Evolutionary conservation across 2,888 invertebrate genomes (phyloP), one percentile per base, ranked within the genome.

Genomic region (Panzeria rudis): DNA sequence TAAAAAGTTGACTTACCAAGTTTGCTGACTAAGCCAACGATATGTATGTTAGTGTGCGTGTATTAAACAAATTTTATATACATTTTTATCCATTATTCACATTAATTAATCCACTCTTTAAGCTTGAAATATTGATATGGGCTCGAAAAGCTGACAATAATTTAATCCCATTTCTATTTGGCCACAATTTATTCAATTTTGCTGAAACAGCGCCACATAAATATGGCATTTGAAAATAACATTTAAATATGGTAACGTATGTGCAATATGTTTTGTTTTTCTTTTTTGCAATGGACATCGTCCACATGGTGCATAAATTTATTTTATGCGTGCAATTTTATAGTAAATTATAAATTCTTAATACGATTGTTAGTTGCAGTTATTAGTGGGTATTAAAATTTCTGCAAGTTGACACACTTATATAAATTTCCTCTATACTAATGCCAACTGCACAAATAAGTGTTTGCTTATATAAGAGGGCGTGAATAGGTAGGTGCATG

Each of bases 311-410:
- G 47, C 44, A 50, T 38, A 23, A 56, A 25, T 59, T 68, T 56
- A 77, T 77, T 69, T 41, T 41, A 50, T 73, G 56, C 66, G 29
- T 66, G 73, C 72, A 29, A 66, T 73, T 38, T 80, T 62, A 64
- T 44, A 77, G 62, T 71, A 78, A 84, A 84, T 80, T 84, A 80
- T 80, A 71, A 80, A 80, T 80, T 84, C 76, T 66, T 72, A 84
- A 81, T 84, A 61, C 84, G 80, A 64, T 66, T 76, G 79, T 76
- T 80, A 76, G 72, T 72, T 54, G 41, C 61, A 41, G 66, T 84
- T 84, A 77, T 81, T 81, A 77, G 76, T 68, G 71, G 61, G 52
- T 73, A 77, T 77, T 77, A 68, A 84, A 76, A 72, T 29, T 59
- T 47, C 0, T 44, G 44, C 56, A 20, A 66, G 15, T 41, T 61